phyloP scores from a whole-genome alignment of 2,113 vertebrate species.

The Anhinga rufa region DNA sequence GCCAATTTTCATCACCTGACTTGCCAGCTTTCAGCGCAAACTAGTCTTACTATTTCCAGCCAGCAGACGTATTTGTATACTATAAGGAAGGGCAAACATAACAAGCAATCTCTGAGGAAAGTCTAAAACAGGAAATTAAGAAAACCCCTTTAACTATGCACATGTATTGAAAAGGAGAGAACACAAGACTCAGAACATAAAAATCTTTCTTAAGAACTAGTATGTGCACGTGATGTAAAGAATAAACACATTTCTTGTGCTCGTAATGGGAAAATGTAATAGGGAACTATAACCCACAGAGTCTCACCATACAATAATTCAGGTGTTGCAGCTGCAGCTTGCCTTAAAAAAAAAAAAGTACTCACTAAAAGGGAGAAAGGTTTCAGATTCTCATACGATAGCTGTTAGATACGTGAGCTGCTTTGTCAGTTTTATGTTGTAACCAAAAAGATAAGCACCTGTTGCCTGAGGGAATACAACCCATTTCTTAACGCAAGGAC shows the following conservation, averaged over 20 bases:
- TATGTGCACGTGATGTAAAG: neutral
- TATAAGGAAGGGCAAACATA: neutral
- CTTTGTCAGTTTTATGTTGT: constrained; percentile 23
- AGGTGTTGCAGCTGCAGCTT: constrained; percentile 52
- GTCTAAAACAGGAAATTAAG: neutral
- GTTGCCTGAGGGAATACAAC: constrained; percentile 65
- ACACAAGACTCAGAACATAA: neutral
- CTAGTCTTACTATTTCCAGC: neutral
- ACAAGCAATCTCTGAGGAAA: neutral
- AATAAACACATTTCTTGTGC: neutral
- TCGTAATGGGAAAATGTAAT: neutral
- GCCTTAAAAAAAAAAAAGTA: constrained; percentile 1
- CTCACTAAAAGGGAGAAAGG: neutral
- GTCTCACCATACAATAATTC: neutral
- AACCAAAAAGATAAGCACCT: constrained; percentile 64
- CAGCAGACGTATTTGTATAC: constrained; percentile 6
- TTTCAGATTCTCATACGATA: constrained; percentile 45
- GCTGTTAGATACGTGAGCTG: constrained; percentile 51
- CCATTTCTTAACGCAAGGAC: constrained; percentile 37
- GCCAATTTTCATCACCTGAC: constrained; percentile 65
- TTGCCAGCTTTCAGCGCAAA: constrained; percentile 45
- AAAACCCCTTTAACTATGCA: neutral
- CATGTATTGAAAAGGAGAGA: neutral
- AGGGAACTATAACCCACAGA: neutral
- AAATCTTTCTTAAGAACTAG: neutral